These are phyloP conservation scores for Caenorhabditis imperialis DNA, from an alignment of 2,888 invertebrate genomes.

Conservation along the genomic window DNA sequence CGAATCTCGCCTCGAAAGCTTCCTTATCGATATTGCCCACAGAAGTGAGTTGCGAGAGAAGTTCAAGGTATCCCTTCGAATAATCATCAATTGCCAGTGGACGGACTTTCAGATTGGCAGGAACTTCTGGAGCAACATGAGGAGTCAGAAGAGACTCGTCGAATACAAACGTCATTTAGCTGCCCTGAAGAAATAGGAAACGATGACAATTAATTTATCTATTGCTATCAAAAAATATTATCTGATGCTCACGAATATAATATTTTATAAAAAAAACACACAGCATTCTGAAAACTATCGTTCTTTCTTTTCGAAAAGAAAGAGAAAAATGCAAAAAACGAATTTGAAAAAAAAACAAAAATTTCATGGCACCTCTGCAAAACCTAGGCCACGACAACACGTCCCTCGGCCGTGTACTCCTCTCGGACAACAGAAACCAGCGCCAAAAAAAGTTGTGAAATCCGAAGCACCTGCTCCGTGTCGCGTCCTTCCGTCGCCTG, in stretches of 20 bases:
- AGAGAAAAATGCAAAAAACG: not conserved
- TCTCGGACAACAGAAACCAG: conserved; percentile 19
- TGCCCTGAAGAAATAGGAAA: conserved; percentile 28
- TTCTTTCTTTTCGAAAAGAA: too few relatives aligned
- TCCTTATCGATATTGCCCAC: conserved; percentile 70
- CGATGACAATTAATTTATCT: conserved; percentile 31
- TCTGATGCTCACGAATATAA: too few relatives aligned
- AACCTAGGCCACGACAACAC: conserved; percentile 24
- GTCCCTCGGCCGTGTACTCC: conserved; percentile 27
- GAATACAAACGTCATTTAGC: conserved; percentile 30
- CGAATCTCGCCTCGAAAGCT: conserved; percentile 82
- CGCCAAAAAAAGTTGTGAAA: conserved; percentile 35
- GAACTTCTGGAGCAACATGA: conserved; percentile 29
- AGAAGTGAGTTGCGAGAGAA: conserved; percentile 73
- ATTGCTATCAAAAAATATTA: too few relatives aligned
- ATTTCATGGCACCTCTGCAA: conserved; percentile 2
- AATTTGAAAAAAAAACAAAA: conserved; percentile 10
- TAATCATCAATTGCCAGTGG: conserved; percentile 65
- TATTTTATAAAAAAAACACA: too few relatives aligned
- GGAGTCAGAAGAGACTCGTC: conserved; percentile 23
- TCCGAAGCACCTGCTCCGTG: conserved; percentile 14
- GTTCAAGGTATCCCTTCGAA: conserved; percentile 68
- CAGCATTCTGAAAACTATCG: too few relatives aligned
- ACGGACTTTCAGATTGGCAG: conserved; percentile 52
- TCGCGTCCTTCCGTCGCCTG: conserved; percentile 23